Conservation (phyloP, 2,113 vertebrate species). For the Daubentonia madagascariensis region DNA sequence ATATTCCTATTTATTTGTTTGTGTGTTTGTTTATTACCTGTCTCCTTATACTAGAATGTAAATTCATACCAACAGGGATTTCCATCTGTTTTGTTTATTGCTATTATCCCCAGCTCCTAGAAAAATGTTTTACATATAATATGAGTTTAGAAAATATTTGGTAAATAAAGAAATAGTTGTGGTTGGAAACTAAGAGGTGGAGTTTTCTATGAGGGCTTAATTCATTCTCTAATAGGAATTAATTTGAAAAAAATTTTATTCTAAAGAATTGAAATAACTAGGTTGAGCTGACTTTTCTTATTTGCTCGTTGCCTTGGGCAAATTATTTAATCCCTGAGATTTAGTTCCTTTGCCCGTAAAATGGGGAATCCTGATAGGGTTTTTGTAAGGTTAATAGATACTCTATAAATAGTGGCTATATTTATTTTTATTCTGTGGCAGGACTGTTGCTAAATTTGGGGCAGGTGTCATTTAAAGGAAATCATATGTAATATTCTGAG, state of each 20-base stretch:
- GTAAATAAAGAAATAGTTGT: background rate
- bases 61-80: background rate
- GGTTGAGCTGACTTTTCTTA: constrained; percentile 12
- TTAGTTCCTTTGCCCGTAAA: constrained; percentile 31
- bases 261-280: background rate
- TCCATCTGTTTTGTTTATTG: constrained; percentile 15
- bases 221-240: background rate
- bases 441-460: constrained; percentile 8
- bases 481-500: background rate
- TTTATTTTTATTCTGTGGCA: constrained; percentile 5
- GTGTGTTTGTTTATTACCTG: background rate
- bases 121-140: background rate
- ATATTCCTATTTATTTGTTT: background rate
- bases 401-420: background rate
- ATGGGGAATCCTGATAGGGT: background rate
- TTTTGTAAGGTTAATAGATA: background rate
- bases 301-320: background rate
- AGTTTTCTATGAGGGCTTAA: background rate
- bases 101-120: background rate
- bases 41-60: background rate
- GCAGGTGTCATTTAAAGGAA: constrained; percentile 19
- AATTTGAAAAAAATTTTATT: background rate
- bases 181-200: background rate
- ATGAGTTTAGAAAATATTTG: constrained; percentile 3
- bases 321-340: background rate